phyloP scores from a whole-genome alignment of 92 coral and sea anemone species.

The Actinostola sp. region DNA sequence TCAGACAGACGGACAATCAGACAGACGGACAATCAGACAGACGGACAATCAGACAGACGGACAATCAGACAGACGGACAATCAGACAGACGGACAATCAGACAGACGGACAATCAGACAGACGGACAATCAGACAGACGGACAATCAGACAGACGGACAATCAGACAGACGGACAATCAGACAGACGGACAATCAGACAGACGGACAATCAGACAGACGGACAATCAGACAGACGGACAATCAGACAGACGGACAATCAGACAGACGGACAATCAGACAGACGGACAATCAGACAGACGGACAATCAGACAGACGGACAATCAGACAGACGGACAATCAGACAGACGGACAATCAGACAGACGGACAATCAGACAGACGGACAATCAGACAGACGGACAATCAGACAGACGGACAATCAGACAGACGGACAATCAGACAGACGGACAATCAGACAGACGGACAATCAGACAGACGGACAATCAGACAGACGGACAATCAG shows the following conservation, averaged over 20 bases:
- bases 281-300: neutral
- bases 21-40: neutral
- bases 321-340: neutral
- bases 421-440: neutral
- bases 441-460: neutral
- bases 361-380: neutral
- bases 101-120: neutral
- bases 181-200: neutral
- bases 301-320: constrained; percentile 1
- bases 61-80: neutral
- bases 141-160: constrained; percentile 1
- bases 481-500: neutral
- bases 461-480: constrained; percentile 1
- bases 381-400: neutral
- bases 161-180: neutral
- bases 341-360: neutral
- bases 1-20: neutral
- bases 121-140: neutral
- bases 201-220: neutral
- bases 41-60: neutral
- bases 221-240: neutral
- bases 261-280: neutral
- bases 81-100: constrained; percentile 4
- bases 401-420: constrained; percentile 4
- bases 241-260: constrained; percentile 4